A percentile compares a stretch with the other conserved stretches of the same genome.
Conservation (phyloP, 2,113 vertebrate species). For the Suncus etruscus region DNA sequence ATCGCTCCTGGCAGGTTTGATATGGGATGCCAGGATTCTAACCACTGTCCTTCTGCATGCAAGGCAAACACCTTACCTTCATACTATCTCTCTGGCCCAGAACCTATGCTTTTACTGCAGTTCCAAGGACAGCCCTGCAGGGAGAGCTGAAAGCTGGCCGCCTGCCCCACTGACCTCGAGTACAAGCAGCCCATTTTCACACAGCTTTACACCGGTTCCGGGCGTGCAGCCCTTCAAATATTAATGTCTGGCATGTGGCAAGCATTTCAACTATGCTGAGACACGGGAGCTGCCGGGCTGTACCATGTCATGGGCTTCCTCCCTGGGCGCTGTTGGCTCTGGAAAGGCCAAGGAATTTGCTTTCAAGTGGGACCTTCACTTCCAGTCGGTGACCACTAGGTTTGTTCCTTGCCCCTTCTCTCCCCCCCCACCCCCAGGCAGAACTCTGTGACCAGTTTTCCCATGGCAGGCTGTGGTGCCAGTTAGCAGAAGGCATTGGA, state of each 20-base stretch:
- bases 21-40: too few species aligned
- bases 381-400: background rate
- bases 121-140: background rate
- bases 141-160: rapidly evolving
- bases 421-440: too few species aligned
- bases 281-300: background rate
- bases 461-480: too few species aligned
- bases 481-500: background rate
- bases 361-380: background rate
- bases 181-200: conserved; percentile 34
- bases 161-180: conserved; percentile 28
- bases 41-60: too few species aligned
- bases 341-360: conserved; percentile 56
- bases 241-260: conserved; percentile 72
- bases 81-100: background rate
- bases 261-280: conserved; percentile 71
- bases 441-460: too few species aligned
- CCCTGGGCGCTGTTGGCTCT: conserved; percentile 70
- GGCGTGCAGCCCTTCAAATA: conserved; percentile 51
- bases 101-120: background rate
- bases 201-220: background rate
- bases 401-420: too few species aligned
- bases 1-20: too few species aligned
- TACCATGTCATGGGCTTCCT: conserved; percentile 22
- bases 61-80: too few species aligned